A percentile compares a stretch with the other conserved stretches of the same genome.
Evolutionary conservation across 2,797 vertebrate species (phyloP).

Genomic region (Rhynchotus rufescens): DNA sequence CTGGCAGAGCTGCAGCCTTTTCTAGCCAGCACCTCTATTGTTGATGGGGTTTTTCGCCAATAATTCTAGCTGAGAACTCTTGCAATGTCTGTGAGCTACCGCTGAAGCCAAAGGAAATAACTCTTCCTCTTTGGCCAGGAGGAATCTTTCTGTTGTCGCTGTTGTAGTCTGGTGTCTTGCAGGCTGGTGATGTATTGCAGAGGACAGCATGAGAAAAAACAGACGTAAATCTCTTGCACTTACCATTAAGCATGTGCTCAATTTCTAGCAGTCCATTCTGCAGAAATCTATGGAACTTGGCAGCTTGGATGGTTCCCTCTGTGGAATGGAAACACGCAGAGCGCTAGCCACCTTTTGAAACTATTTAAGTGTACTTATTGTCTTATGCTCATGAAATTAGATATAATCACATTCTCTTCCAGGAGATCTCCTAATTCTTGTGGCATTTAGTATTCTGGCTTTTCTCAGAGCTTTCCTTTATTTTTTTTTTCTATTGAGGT

Average conservation of each 20-base stretch:
- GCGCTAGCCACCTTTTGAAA: neutral
- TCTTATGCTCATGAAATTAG: neutral
- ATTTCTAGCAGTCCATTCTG: neutral
- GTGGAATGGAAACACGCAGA: neutral
- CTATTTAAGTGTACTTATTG: neutral
- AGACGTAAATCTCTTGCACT: slow-evolving; percentile 25
- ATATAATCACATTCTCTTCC: neutral
- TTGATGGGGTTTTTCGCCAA: neutral
- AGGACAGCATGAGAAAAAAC: neutral
- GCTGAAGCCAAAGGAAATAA: slow-evolving; percentile 26
- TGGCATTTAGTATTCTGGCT: neutral
- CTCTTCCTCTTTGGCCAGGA: slow-evolving; percentile 19
- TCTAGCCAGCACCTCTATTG: neutral
- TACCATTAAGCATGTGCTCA: neutral
- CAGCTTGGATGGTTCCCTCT: slow-evolving; percentile 5
- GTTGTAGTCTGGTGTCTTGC: neutral
- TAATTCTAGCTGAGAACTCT: neutral
- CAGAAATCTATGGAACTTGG: neutral
- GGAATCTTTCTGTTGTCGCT: neutral
- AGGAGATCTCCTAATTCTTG: neutral
- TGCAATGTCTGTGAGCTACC: neutral
- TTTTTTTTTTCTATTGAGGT: too few relatives aligned
- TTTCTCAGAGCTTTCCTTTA: neutral
- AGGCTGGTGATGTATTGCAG: neutral
- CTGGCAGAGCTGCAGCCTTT: neutral